A percentile compares a stretch with the other conserved stretches of the same genome.
These are phyloP conservation scores for Anthrax anthrax DNA, from an alignment of 2,888 invertebrate genomes.

Conservation along the genomic window DNA sequence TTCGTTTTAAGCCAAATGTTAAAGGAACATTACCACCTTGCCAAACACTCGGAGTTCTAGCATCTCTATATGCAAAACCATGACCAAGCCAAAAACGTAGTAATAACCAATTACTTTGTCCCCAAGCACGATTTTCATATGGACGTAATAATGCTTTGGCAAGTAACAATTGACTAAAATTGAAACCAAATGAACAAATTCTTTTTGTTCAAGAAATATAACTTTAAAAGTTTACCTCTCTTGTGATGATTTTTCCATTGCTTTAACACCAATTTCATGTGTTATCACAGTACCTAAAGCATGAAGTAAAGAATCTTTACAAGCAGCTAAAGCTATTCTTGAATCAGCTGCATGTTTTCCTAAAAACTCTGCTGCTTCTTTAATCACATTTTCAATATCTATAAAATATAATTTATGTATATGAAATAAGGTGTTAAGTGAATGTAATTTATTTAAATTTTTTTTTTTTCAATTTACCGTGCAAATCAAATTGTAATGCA, in stretches of 20 bases:
- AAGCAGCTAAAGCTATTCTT: constrained; percentile 57
- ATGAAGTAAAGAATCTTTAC: constrained; percentile 61
- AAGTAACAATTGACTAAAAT: constrained; percentile 43
- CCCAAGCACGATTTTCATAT: constrained; percentile 70
- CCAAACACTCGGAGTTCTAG: constrained; percentile 41
- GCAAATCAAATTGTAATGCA: constrained; percentile 24
- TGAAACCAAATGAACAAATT: not conserved
- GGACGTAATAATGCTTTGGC: constrained; percentile 56
- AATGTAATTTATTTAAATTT: too few relatives aligned
- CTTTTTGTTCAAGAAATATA: constrained; percentile 25
- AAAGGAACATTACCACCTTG: constrained; percentile 34
- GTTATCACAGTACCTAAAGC: constrained; percentile 65
- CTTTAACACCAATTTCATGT: constrained; percentile 52
- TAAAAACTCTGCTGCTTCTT: constrained; percentile 54
- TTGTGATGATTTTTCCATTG: constrained; percentile 50
- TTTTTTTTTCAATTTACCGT: too few relatives aligned
- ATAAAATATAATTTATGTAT: constrained; percentile 6
- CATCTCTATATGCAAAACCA: constrained; percentile 61
- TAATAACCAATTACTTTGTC: constrained; percentile 73
- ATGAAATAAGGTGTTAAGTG: too few relatives aligned
- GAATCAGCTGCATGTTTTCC: constrained; percentile 61
- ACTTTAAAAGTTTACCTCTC: constrained; percentile 23
- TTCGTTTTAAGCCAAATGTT: constrained; percentile 26
- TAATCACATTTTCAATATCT: constrained; percentile 46
- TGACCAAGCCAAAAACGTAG: constrained; percentile 68